Evolutionary conservation across 2,113 vertebrate genomes (phyloP).

Genomic region (Barbus barbus): DNA sequence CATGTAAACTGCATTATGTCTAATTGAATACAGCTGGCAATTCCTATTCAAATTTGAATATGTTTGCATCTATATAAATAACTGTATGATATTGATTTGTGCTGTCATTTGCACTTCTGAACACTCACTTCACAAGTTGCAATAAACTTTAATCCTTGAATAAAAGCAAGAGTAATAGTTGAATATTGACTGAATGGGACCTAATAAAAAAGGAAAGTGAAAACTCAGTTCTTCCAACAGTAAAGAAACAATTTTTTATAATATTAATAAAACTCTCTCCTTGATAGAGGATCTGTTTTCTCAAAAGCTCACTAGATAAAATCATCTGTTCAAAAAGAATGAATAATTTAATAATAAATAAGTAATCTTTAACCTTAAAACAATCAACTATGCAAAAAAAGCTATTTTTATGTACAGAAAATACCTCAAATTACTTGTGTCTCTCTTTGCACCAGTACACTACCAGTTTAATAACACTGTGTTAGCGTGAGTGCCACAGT

Average conservation of each 20-base stretch:
- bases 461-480: not conserved
- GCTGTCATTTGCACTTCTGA: not conserved
- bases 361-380: not conserved
- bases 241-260: not conserved
- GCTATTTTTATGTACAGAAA: not conserved
- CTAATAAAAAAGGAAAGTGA: not conserved
- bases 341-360: not conserved
- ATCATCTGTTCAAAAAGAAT: not conserved
- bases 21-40: no score
- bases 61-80: not conserved
- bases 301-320: not conserved
- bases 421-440: not conserved
- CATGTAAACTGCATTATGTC: not conserved
- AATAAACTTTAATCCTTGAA: not conserved
- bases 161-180: not conserved
- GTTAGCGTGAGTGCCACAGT: not conserved
- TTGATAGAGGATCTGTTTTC: not conserved
- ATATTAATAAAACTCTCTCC: not conserved
- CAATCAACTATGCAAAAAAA: not conserved
- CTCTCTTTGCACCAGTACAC: not conserved
- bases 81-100: not conserved
- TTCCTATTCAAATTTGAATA: not conserved
- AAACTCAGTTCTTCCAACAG: not conserved
- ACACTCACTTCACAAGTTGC: not conserved
- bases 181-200: not conserved